Conservation (phyloP, 2,888 invertebrate species). For the Brachylomia viminalis region DNA sequence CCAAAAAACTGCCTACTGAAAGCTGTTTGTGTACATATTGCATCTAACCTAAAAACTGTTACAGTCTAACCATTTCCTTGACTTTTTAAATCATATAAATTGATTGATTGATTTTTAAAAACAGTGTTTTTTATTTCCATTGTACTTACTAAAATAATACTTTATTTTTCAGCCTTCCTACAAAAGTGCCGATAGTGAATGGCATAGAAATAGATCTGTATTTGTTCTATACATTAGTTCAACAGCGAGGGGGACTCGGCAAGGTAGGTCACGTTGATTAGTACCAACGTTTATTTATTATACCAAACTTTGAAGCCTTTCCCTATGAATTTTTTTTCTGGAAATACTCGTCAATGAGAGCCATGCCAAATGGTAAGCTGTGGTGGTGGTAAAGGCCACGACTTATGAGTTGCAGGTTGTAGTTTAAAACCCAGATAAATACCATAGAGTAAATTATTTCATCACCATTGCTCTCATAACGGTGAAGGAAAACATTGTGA, state of each 20-base stretch:
- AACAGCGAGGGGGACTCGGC: conserved; percentile 97
- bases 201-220: conserved; percentile 98
- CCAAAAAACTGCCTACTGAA: too few relatives aligned
- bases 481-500: too few relatives aligned
- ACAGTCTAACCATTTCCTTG: background rate
- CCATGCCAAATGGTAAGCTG: too few relatives aligned
- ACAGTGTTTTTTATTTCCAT: background rate
- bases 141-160: background rate
- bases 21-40: conserved; percentile 7
- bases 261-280: conserved; percentile 93
- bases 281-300: conserved; percentile 53
- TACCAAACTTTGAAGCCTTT: background rate
- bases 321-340: background rate
- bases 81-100: background rate
- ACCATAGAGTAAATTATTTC: too few relatives aligned
- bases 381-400: too few relatives aligned
- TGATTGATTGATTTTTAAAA: too few relatives aligned
- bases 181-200: conserved; percentile 93
- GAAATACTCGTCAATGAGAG: background rate
- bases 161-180: conserved; percentile 91
- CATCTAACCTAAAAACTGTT: conserved; percentile 39
- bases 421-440: too few relatives aligned
- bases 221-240: conserved; percentile 97
- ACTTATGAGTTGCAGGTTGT: too few relatives aligned
- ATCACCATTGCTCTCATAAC: too few relatives aligned